phyloP scores from a whole-genome alignment of 2,113 vertebrate genomes.

The Bothrops jararaca region DNA sequence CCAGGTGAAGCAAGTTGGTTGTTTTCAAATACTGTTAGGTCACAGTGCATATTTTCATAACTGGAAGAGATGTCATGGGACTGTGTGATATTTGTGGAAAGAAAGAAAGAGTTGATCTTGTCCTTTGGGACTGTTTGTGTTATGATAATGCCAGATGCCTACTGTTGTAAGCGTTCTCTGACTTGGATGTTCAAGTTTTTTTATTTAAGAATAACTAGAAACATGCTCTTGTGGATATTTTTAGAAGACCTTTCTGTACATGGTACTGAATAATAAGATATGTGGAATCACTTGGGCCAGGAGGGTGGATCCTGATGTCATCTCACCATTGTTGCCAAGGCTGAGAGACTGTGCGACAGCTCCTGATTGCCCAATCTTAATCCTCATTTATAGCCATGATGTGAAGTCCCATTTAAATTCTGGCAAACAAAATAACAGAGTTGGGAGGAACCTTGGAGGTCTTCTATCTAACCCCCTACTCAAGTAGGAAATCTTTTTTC shows the following conservation, averaged over 20 bases:
- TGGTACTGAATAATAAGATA: not conserved
- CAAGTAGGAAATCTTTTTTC: not conserved
- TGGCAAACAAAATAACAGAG: not conserved
- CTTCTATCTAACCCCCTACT: not conserved
- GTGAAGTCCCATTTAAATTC: not conserved
- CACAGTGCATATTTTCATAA: not conserved
- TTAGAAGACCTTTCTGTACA: not conserved
- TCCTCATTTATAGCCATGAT: not conserved
- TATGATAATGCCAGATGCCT: not conserved
- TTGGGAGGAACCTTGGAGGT: not conserved
- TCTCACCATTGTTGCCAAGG: not conserved
- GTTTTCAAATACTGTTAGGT: not conserved
- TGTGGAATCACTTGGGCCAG: not conserved
- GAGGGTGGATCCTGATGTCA: not conserved
- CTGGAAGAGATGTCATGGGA: not conserved
- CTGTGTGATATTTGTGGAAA: not conserved
- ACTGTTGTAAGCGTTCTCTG: not conserved
- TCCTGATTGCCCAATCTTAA: not conserved
- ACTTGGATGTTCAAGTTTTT: not conserved
- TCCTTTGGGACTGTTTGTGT: not conserved
- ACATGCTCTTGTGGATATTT: not conserved
- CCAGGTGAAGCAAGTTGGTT: not conserved
- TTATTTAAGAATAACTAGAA: not conserved
- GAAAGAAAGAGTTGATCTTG: not conserved
- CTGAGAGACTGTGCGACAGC: not conserved